Conservation (phyloP, 2,888 invertebrate genomes). For the Rhodophaea formosa region DNA sequence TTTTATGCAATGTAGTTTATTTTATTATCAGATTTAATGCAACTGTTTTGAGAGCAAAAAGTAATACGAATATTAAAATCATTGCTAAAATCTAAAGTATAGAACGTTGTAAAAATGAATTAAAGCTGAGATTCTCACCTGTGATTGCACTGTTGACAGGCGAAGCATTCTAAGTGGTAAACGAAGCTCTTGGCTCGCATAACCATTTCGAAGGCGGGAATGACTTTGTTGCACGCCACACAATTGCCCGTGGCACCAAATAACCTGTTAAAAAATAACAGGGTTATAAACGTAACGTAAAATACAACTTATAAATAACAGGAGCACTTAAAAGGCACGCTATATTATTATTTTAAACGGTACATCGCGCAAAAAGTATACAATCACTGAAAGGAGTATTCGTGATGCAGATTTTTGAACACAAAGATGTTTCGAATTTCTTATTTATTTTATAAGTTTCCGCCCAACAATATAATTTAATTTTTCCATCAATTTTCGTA, state of each 20-base stretch:
- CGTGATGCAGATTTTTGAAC: background rate
- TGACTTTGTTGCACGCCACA: constrained; percentile 95
- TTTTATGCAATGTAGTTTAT: background rate
- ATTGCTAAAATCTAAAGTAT: too few relatives aligned
- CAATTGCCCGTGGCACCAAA: constrained; percentile 95
- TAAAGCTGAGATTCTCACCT: constrained; percentile 79
- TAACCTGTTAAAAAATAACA: constrained; percentile 83
- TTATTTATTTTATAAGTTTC: background rate
- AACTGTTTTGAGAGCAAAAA: background rate
- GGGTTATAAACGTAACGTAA: constrained; percentile 23
- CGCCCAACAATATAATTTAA: too few relatives aligned
- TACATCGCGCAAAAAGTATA: constrained; percentile 28
- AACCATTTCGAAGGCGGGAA: constrained; percentile 97
- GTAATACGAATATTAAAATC: background rate
- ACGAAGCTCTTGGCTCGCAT: constrained; percentile 96
- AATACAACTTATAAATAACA: constrained; percentile 31
- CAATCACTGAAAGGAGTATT: background rate
- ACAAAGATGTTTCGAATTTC: too few relatives aligned
- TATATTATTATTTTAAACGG: constrained; percentile 41
- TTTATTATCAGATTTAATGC: constrained; percentile 9
- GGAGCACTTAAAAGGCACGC: constrained; percentile 45
- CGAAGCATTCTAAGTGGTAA: constrained; percentile 96
- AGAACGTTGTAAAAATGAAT: background rate
- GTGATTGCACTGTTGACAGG: constrained; percentile 96
- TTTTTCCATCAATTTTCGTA: too few relatives aligned